Conservation (phyloP, 2,113 vertebrate genomes). For the Porphyrio hochstetteri region DNA sequence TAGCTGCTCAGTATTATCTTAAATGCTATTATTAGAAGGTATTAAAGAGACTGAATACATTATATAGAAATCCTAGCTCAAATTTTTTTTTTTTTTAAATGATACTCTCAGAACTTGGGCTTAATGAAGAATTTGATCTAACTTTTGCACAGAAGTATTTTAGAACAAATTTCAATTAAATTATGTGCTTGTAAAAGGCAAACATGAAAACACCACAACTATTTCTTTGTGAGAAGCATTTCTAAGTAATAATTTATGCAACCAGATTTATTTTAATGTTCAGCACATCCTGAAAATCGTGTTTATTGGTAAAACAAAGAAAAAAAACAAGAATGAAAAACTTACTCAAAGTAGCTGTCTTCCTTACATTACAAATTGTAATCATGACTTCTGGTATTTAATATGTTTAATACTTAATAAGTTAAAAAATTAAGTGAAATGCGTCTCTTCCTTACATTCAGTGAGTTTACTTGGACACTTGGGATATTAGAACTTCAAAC, state of each 20-base stretch:
- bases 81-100: neutral
- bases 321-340: neutral
- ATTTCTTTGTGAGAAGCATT: neutral
- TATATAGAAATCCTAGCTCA: neutral
- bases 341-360: neutral
- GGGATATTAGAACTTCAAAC: neutral
- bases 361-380: neutral
- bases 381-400: neutral
- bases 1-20: neutral
- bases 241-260: neutral
- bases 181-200: neutral
- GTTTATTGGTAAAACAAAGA: neutral
- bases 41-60: neutral
- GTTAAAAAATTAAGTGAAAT: neutral
- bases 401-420: neutral
- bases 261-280: neutral
- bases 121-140: neutral
- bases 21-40: conserved; percentile 1
- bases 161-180: neutral
- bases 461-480: neutral
- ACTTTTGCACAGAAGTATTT: neutral
- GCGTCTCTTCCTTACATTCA: neutral
- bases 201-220: neutral
- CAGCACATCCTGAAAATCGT: neutral
- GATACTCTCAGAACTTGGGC: neutral